phyloP scores from a whole-genome alignment of 2,888 invertebrate species.

The Melanchra persicariae region DNA sequence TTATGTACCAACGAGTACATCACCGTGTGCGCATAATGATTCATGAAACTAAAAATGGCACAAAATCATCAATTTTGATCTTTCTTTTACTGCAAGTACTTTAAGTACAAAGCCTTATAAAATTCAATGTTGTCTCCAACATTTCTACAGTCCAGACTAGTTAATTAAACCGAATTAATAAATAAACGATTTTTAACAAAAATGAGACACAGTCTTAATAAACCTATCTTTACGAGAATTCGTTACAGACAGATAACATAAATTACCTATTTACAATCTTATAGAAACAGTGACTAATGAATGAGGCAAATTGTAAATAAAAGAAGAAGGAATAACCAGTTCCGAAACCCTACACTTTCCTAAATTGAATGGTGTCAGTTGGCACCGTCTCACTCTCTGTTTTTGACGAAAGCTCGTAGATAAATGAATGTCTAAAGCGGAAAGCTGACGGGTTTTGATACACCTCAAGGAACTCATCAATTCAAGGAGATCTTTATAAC shows the following conservation, averaged over 20 bases:
- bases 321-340: conserved; percentile 64
- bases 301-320: conserved; percentile 72
- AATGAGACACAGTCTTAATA: conserved; percentile 67
- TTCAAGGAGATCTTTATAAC: conserved; percentile 64
- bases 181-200: conserved; percentile 67
- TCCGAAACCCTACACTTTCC: conserved; percentile 64
- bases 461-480: conserved; percentile 70
- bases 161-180: conserved; percentile 66
- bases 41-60: conserved; percentile 67
- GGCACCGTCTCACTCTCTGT: conserved; percentile 70
- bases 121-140: conserved; percentile 50
- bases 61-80: conserved; percentile 70
- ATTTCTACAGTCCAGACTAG: conserved; percentile 64
- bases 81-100: conserved; percentile 59
- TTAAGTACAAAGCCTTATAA: conserved; percentile 63
- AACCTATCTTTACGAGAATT: conserved; percentile 63
- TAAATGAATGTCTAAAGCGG: conserved; percentile 72
- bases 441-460: conserved; percentile 70
- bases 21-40: conserved; percentile 70
- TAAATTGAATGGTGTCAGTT: conserved; percentile 75
- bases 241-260: conserved; percentile 64
- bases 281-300: conserved; percentile 73
- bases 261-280: conserved; percentile 69
- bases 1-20: conserved; percentile 52
- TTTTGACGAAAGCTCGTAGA: conserved; percentile 70